These are phyloP conservation scores for Brenthis daphne DNA, from an alignment of 2,888 invertebrate species.

Conservation along the genomic window DNA sequence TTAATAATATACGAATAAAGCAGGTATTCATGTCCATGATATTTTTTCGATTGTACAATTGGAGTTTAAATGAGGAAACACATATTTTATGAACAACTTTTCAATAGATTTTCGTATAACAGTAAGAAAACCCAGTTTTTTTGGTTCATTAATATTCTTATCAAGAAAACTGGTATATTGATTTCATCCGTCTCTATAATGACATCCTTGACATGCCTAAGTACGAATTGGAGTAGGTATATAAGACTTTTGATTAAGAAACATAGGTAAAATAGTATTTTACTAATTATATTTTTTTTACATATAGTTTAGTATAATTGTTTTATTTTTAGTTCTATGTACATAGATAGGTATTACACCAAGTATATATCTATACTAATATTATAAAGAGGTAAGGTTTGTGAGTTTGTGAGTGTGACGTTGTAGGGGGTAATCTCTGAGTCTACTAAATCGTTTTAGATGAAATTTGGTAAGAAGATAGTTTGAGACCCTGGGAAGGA, in stretches of 20 bases:
- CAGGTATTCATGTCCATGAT: neutral
- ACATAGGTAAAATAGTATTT: neutral
- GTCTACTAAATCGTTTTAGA: too few species aligned
- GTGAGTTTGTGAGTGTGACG: too few species aligned
- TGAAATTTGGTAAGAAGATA: too few species aligned
- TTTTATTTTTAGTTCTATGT: too few species aligned
- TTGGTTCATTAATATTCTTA: conserved; percentile 26
- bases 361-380: too few species aligned
- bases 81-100: neutral
- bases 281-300: neutral
- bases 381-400: too few species aligned
- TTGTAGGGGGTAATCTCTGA: too few species aligned
- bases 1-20: conserved; percentile 1
- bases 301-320: too few species aligned
- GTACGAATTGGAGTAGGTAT: neutral
- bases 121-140: conserved; percentile 1
- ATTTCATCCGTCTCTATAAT: conserved; percentile 24
- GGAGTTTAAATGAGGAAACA: conserved; percentile 5
- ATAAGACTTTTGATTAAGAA: neutral
- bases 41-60: conserved; percentile 6
- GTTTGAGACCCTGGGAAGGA: too few species aligned
- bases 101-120: conserved; percentile 7
- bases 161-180: conserved; percentile 28
- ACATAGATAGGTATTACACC: too few species aligned
- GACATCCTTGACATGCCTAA: conserved; percentile 28